Base-by-base conservation (phyloP, 2,888 invertebrate genomes). In the Loripinus fragilis region DNA sequence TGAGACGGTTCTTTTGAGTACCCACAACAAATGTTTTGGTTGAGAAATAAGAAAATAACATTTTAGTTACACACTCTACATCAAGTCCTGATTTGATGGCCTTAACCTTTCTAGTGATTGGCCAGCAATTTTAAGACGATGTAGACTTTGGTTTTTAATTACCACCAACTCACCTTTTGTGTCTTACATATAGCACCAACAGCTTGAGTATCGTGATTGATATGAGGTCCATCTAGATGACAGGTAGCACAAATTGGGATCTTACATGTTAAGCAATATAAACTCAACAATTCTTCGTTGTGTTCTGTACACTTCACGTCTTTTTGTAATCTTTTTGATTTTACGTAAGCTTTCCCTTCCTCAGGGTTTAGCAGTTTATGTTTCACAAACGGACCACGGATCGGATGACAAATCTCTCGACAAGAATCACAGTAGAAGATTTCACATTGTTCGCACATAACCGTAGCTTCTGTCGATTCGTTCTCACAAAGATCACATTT, bases 81-180 rank as follows among this genome's bases (percentile, higher is more conserved):
- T n/a, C n/a, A n/a, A n/a, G n/a, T n/a, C n/a, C n/a, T n/a, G n/a
- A n/a, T n/a, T n/a, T n/a, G n/a, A n/a, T n/a, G n/a, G n/a, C n/a
- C n/a, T n/a, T n/a, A n/a, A n/a, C n/a, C n/a, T n/a, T n/a, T n/a
- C n/a, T n/a, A n/a, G n/a, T n/a, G n/a, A n/a, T n/a, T n/a, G n/a
- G n/a, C n/a, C n/a, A n/a, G n/a, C n/a, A n/a, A n/a, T n/a, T n/a
- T n/a, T n/a, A n/a, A n/a, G n/a, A n/a, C n/a, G n/a, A n/a, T n/a
- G n/a, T n/a, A n/a, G n/a, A n/a, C n/a, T n/a, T n/a, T n/a, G n/a
- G n/a, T n/a, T n/a, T n/a, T n/a, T n/a, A n/a, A n/a, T n/a, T n/a
- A n/a, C n/a, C n/a, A n/a, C n/a, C n/a, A n/a, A n/a, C 67, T 67
- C 94, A 99, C 99, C 98, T 99, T 99, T 95, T 98, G 98, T 83